Conservation (phyloP, 2,888 invertebrate species). For the Xanthia icteritia region DNA sequence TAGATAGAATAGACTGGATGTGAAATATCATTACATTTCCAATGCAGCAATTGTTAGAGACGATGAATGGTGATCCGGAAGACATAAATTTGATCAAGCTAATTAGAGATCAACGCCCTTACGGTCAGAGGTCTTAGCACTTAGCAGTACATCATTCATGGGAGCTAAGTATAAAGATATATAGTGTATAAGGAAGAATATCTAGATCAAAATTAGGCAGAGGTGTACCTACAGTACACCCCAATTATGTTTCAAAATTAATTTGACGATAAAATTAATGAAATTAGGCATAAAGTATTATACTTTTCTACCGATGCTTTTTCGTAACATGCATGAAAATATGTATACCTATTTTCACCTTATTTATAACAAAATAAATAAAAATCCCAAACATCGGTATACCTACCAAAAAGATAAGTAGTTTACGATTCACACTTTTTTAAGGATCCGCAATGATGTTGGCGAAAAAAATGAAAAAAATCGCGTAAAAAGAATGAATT, state of each 20-base stretch:
- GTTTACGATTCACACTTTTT: too few species aligned
- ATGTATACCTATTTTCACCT: background rate
- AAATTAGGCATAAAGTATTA: too few species aligned
- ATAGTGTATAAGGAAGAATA: background rate
- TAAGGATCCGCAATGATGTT: too few species aligned
- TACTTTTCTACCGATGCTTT: background rate
- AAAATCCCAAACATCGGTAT: background rate
- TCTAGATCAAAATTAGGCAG: background rate
- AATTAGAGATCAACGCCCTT: constrained; percentile 60
- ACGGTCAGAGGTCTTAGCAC: constrained; percentile 40
- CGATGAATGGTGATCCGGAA: constrained; percentile 46
- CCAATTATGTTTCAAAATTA: too few species aligned
- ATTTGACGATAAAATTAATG: too few species aligned
- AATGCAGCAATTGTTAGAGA: constrained; percentile 24
- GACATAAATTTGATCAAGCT: constrained; percentile 52
- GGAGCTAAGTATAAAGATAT: background rate
- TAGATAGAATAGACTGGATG: background rate
- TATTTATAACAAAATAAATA: background rate
- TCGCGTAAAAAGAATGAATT: background rate
- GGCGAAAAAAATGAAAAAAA: background rate
- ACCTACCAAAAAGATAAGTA: background rate
- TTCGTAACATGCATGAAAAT: background rate
- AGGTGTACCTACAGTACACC: too few species aligned
- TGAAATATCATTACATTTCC: background rate
- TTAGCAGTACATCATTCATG: constrained; percentile 2